Evolutionary conservation across 2,888 invertebrate species (phyloP), one percentile per base, ranked within the genome.

Genomic region (Eupeodes latifasciatus): DNA sequence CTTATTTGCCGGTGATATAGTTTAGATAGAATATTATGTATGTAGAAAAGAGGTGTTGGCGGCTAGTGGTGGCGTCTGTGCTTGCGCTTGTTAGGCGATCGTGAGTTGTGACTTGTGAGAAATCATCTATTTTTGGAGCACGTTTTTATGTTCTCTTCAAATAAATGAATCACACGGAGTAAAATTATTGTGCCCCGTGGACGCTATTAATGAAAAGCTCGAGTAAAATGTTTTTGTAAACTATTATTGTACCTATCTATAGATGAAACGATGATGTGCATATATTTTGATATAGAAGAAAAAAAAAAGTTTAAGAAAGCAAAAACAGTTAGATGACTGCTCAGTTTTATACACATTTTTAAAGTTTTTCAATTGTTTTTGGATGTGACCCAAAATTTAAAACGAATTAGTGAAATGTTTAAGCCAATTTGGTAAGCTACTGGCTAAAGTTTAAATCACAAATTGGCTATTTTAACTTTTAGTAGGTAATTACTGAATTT

Each of bases 121-220:
- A 81, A 85, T 79, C 74, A 10, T 85, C 88, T 88, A 85, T 88
- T 88, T 88, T 88, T 88, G 85, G 88, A 49, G 51, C 71, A 85
- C 69, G 78, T 74, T 88, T 74, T 84, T 64, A 77, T 85, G 71
- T 85, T 85, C 69, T 57, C 77, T 72, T 69, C 62, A 59, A 11
- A 14, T n/a, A 69, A 14, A 78, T 88, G 88, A 88, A 88, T 88
- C 88, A 88, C 59, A 36, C 40, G 85, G 62, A 81, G 81, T 75
- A 78, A 88, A 85, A 75, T 85, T 83, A 72, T 83, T 85, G 59
- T 77, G 76, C 67, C 77, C 66, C 69, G 76, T 79, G 76, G 79
- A 87, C 79, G 87, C 80, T 87, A 84, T 84, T 84, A 84, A 87
- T 87, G 87, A 84, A 87, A 87, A 87, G 84, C 84, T 84, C 62